Conservation (phyloP, 2,797 vertebrate species). For the Percopsis omiscomaycus region DNA sequence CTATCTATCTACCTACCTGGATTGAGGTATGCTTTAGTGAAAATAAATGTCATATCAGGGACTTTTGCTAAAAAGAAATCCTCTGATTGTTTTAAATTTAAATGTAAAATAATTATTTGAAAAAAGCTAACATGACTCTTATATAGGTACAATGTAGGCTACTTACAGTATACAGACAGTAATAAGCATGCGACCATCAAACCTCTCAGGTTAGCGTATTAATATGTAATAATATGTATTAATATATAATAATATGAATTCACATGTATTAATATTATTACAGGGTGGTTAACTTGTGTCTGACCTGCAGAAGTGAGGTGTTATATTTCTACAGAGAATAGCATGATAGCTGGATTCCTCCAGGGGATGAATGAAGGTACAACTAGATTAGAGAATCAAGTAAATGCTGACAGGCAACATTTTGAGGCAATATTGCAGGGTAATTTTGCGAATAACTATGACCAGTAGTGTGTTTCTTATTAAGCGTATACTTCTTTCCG, state of each 20-base stretch:
- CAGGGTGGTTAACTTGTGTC: conserved; percentile 50
- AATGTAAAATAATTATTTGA: too few species aligned
- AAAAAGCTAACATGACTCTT: too few species aligned
- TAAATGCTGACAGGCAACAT: conserved; percentile 54
- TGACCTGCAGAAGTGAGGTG: conserved; percentile 48
- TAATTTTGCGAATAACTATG: conserved; percentile 32
- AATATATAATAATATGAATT: too few species aligned
- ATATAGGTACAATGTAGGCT: neutral
- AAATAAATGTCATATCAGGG: too few species aligned
- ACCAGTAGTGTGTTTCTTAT: conserved; percentile 34
- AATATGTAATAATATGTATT: too few species aligned
- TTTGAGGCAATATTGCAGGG: conserved; percentile 51
- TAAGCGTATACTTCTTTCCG: too few species aligned
- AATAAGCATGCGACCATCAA: too few species aligned
- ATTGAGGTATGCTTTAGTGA: too few species aligned
- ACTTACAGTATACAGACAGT: neutral
- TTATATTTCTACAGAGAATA: conserved; percentile 64
- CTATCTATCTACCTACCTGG: too few species aligned
- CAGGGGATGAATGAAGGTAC: conserved; percentile 58
- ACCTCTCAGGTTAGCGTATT: too few species aligned
- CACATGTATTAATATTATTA: neutral
- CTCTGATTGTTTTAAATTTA: too few species aligned
- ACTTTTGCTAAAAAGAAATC: too few species aligned
- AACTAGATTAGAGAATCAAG: conserved; percentile 36
- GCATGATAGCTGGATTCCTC: conserved; percentile 63